These are phyloP conservation scores for Gorsachius magnificus DNA, from an alignment of 2,797 vertebrate genomes.

Conservation along the genomic window DNA sequence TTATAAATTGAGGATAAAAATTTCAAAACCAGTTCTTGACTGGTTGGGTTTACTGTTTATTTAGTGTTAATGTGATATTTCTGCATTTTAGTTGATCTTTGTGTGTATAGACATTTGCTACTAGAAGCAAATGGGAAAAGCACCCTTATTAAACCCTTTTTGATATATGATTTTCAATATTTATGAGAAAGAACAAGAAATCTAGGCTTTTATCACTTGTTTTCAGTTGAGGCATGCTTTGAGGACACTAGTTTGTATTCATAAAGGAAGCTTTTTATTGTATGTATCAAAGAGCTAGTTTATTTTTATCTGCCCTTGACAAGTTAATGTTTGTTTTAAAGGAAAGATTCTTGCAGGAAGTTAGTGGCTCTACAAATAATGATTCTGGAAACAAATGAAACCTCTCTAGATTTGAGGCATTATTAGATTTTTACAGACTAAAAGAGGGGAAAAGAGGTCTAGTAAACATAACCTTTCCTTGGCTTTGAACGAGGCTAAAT, in stretches of 20 bases:
- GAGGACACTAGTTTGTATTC: neutral
- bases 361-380: neutral
- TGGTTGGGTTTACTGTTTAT: neutral
- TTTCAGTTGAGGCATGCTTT: neutral
- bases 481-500: neutral
- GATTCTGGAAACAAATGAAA: neutral
- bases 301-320: constrained; percentile 14
- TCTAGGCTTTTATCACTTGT: neutral
- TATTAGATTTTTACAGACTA: neutral
- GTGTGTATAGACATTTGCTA: neutral
- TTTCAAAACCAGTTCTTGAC: neutral
- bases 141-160: neutral
- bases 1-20: neutral
- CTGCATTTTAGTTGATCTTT: neutral
- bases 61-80: neutral
- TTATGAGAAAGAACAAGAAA: neutral
- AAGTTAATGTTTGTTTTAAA: constrained; percentile 24
- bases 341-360: neutral
- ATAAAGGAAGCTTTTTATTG: neutral
- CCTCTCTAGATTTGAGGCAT: neutral
- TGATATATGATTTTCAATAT: neutral
- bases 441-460: neutral
- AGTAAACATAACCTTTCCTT: neutral
- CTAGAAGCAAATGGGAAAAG: neutral
- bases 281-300: neutral